Evolutionary conservation across 1,140 invertebrate species (phyloP).

Genomic region (Scylla paramamosain): DNA sequence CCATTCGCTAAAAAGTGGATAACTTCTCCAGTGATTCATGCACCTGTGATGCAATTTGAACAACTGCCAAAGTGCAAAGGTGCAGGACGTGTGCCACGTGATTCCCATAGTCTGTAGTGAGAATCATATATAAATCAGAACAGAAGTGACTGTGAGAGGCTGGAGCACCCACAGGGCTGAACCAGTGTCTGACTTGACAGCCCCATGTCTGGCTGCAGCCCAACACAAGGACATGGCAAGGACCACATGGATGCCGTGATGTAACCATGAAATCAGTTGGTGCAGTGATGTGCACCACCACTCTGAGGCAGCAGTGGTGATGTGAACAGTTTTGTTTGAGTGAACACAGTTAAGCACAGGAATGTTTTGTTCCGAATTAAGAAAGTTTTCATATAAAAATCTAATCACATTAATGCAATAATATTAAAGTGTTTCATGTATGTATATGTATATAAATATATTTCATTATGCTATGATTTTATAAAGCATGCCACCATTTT

Average conservation of each 20-base stretch:
- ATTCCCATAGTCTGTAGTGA: not conserved
- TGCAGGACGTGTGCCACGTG: not conserved
- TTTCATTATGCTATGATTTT: not conserved
- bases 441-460: conserved; percentile 38
- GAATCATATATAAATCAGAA: not conserved
- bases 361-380: not conserved
- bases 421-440: conserved; percentile 10
- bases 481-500: conserved; percentile 24
- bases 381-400: conserved; percentile 11
- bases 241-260: not conserved
- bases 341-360: not conserved
- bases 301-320: not conserved
- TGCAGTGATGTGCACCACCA: not conserved
- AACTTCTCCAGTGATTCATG: not conserved
- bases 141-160: not conserved
- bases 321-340: not conserved
- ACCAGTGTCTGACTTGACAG: not conserved
- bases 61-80: not conserved
- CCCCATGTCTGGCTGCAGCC: not conserved
- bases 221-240: not conserved
- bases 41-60: not conserved
- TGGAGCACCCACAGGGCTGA: not conserved
- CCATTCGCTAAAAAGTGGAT: conserved; percentile 69
- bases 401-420: conserved; percentile 51
- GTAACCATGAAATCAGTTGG: not conserved